phyloP scores from a whole-genome alignment of 2,113 vertebrate species.

The Microcebus jonahi region DNA sequence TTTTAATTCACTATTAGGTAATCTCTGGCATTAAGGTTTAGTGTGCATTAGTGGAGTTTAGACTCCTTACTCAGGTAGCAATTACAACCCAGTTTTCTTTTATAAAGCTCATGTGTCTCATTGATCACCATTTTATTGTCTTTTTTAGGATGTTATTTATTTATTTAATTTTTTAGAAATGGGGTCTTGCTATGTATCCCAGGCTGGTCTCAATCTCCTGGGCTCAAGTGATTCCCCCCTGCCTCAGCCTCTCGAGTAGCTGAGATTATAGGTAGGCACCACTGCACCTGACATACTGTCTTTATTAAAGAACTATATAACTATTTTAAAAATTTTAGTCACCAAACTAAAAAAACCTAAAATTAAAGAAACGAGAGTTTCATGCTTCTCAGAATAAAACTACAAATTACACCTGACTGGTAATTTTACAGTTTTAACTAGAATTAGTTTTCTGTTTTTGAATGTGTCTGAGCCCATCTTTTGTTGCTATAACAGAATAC shows the following conservation, averaged over 20 bases:
- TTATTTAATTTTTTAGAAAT: neutral
- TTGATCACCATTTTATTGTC: neutral
- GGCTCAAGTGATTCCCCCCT: too few relatives aligned
- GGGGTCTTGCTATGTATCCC: neutral
- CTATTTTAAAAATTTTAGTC: neutral
- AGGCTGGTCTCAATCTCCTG: neutral
- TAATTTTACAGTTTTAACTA: neutral
- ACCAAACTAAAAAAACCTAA: neutral
- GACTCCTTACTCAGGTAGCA: neutral
- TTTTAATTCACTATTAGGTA: neutral
- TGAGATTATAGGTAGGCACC: too few relatives aligned
- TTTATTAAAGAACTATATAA: neutral
- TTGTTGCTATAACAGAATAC: neutral
- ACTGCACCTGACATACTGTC: neutral
- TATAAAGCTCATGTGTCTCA: neutral
- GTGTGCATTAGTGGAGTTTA: neutral
- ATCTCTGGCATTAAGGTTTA: neutral
- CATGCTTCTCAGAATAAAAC: neutral
- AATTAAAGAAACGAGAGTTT: neutral
- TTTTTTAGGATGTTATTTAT: neutral
- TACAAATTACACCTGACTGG: neutral
- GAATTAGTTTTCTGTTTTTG: neutral
- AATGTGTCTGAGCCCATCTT: neutral
- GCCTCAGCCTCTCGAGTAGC: too few relatives aligned
- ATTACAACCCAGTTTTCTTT: neutral